Conservation (phyloP, 2,888 invertebrate species). For the Dyspetes luteomarginatus region DNA sequence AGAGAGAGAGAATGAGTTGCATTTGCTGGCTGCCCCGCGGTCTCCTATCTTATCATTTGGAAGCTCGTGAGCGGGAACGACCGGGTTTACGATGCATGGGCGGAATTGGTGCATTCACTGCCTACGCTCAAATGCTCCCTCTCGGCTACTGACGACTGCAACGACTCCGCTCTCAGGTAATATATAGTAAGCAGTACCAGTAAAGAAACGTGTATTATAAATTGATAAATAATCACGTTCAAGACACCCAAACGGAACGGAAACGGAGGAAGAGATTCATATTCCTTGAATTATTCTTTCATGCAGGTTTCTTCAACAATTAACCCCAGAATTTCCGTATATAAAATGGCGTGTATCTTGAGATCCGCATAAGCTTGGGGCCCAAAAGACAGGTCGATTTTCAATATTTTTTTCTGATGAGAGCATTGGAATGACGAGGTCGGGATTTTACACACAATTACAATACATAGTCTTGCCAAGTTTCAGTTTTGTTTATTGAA, state of each 20-base stretch:
- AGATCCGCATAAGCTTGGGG: background rate
- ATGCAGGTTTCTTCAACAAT: background rate
- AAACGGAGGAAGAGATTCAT: background rate
- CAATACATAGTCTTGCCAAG: no score
- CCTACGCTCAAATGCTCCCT: constrained; percentile 68
- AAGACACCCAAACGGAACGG: constrained; percentile 11
- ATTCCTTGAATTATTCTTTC: background rate
- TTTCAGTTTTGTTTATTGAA: no score
- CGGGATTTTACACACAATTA: no score
- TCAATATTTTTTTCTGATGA: no score
- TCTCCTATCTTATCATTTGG: constrained; percentile 70
- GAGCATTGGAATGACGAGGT: no score
- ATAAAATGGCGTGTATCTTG: background rate
- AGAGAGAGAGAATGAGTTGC: constrained; percentile 42
- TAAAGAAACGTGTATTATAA: constrained; percentile 13
- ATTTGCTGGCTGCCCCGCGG: constrained; percentile 49
- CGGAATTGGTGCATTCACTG: constrained; percentile 69
- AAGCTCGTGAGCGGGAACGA: constrained; percentile 56
- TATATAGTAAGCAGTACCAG: background rate
- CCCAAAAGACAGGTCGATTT: no score
- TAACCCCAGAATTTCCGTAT: constrained; percentile 30
- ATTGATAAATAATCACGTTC: constrained; percentile 51
- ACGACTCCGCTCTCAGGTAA: background rate
- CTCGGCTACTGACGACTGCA: constrained; percentile 33
- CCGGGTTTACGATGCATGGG: constrained; percentile 67